phyloP scores from a whole-genome alignment of 2,888 invertebrate species.

The Pocota personata region DNA sequence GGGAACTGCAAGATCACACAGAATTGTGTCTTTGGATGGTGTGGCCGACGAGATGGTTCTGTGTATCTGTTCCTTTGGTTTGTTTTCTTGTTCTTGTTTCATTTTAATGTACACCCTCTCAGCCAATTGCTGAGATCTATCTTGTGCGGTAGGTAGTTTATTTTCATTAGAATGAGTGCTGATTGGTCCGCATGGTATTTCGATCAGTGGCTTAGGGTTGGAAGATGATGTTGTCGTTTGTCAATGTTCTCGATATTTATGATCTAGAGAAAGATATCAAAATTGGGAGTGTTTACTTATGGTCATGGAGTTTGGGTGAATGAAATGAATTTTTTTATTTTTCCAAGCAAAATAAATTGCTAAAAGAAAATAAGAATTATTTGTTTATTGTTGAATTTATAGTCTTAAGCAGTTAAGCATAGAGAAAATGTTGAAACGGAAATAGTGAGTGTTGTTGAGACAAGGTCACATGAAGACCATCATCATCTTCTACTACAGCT shows the following conservation, averaged over 20 bases:
- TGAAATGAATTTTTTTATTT: constrained; percentile 9
- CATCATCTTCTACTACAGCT: too few relatives aligned
- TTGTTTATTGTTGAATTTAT: neutral
- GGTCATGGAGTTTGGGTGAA: constrained; percentile 12
- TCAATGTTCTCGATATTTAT: constrained; percentile 58
- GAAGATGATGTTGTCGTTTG: constrained; percentile 49
- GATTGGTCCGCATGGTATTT: constrained; percentile 60
- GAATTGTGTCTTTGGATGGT: constrained; percentile 12
- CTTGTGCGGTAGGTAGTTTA: constrained; percentile 19
- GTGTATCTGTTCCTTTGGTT: neutral
- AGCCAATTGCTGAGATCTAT: constrained; percentile 55
- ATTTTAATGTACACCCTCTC: constrained; percentile 1
- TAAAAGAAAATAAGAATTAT: neutral
- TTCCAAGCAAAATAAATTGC: neutral
- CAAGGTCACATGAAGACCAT: neutral
- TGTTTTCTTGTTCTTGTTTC: constrained; percentile 16
- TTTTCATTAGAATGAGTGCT: constrained; percentile 30
- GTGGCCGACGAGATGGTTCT: neutral
- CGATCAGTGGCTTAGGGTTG: constrained; percentile 50
- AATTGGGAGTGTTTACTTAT: constrained; percentile 31
- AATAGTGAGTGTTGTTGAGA: neutral
- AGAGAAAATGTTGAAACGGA: neutral
- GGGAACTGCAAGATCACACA: constrained; percentile 39
- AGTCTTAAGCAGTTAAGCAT: neutral
- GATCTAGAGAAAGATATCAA: constrained; percentile 30